Evolutionary conservation across 2,888 invertebrate genomes (phyloP), one percentile per base, ranked within the genome.

Genomic region (Formica aserva): DNA sequence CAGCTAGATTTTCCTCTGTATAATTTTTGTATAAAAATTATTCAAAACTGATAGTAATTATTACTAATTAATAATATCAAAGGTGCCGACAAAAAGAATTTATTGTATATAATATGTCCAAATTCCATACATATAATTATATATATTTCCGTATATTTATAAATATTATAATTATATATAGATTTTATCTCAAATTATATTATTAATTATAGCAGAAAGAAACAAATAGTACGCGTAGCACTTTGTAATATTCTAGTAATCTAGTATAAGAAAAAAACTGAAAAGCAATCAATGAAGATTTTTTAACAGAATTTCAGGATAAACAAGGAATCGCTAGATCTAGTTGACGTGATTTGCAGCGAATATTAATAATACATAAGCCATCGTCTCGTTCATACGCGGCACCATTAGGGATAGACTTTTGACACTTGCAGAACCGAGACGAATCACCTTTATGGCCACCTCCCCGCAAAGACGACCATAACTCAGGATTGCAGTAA

Each of bases 381-480:
- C 84, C 88, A 87, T 86, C 88, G 90, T 88, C 89, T 91, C 88
- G 87, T 76, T 67, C 88, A 86, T 82, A 80, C 84, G 57, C 83
- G 80, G 66, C 83, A 89, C 89, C 92, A 93, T 93, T 93, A 93
- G 91, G 88, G 87, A 82, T 85, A 90, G 87, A 93, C 94, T 94
- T 94, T 94, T 93, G 94, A 94, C 94, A 94, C 94, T 94, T 94
- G 94, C 94, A 93, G 92, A 93, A 93, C 93, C 94, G 93, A 89
- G 91, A 92, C 94, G 93, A 94, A 94, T 94, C 89, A 91, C 90
- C 92, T 94, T 94, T 94, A 94, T 92, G 90, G 90, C 88, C 81
- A 84, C 83, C 89, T 91, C 92, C 92, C 92, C 89, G 91, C 88
- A 91, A 83, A 89, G 77, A 75, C 85, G 86, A 91, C 90, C 91